Evolutionary conservation across 1,140 invertebrate genomes (phyloP).

Genomic region (Hirudo medicinalis): DNA sequence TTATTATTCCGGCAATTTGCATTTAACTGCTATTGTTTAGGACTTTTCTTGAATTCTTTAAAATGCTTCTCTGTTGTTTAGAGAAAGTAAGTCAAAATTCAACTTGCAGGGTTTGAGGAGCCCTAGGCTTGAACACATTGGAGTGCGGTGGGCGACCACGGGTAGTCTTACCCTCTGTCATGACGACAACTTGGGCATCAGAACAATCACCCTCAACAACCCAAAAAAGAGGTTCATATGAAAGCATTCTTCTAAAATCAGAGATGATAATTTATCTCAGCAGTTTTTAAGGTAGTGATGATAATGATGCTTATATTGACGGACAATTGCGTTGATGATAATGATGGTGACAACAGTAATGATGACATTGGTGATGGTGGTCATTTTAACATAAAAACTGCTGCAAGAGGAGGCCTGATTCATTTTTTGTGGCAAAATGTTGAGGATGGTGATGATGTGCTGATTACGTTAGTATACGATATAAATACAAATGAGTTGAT

Average conservation of each 20-base stretch:
- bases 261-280: neutral
- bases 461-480: neutral
- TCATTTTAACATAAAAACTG: neutral
- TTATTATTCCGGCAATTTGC: too few relatives aligned
- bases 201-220: slow-evolving; percentile 20
- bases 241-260: neutral
- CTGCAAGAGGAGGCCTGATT: neutral
- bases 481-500: neutral
- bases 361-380: neutral
- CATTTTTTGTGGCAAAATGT: neutral
- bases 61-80: too few relatives aligned
- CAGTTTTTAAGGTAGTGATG: neutral
- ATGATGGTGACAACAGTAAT: neutral
- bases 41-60: too few relatives aligned
- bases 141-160: neutral
- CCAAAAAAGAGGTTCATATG: slow-evolving; percentile 16
- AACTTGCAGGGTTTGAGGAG: neutral
- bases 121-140: neutral
- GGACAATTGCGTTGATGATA: neutral
- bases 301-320: neutral
- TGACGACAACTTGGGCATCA: slow-evolving; percentile 13
- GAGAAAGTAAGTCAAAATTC: too few relatives aligned
- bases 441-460: neutral
- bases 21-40: too few relatives aligned
- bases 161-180: neutral